Base-by-base conservation (phyloP, 2,113 vertebrate genomes). In the Dascyllus trimaculatus region DNA sequence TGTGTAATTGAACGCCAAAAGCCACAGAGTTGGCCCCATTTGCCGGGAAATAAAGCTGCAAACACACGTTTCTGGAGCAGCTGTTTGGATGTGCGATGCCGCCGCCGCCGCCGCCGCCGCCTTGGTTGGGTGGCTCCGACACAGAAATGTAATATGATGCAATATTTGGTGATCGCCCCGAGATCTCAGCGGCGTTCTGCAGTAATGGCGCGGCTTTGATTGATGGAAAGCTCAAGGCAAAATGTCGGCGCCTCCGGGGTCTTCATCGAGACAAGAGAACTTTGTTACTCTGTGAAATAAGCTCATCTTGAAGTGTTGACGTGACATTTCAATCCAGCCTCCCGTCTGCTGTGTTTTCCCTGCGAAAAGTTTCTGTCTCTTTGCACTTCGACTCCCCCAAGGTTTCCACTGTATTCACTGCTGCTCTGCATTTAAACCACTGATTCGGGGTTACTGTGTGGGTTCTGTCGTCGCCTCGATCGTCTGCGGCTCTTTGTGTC, bases 141-240 rank as follows among this genome's bases (percentile, higher is more conserved):
- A 78, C 66, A 61, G n/a, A 61, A 85, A 76, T 79, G 63, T 77
- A 73, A 89, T 75, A 82, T 82, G 76, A 88, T 84, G 77, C 86
- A 86, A 76, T 86, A 59, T 62, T 29, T 62, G 80, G 71, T 53
- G 86, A 84, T 89, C 62, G 78, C 73, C 82, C 54, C 24, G 3
- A 79, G 77, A 86, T 85, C 73, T 71, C 74, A 1, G 67, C 19
- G 14, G 78, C 56, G 58, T 83, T 88, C 62, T 73, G 59, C 84
- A 38, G 82, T 87, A 79, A 86, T 80, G 43, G 64, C 57, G 14
- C 4, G 1, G 60, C 83, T 89, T 85, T 88, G 89, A 93, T 88
- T 87, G 86, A 89, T 91, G 70, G 84, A 79, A 72, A 74, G 88
- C 89, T 84, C 54, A 48, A 72, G 89, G 85, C 84, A n/a, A 87